Base-by-base conservation (phyloP, 2,113 vertebrate genomes). In the Miniopterus natalensis region DNA sequence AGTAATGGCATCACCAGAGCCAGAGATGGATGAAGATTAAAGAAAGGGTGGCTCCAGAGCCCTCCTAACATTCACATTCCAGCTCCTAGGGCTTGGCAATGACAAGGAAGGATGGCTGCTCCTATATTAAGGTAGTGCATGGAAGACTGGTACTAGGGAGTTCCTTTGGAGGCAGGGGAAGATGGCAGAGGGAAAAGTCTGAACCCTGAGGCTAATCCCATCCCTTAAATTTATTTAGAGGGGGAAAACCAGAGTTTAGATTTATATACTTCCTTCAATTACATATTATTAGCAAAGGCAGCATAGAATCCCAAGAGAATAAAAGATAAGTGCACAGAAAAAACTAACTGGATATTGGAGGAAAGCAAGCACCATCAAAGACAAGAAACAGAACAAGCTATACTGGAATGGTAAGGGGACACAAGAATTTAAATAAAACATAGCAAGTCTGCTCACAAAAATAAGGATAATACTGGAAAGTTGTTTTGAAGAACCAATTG, bases 361-460 rank as follows among this genome's bases (percentile, higher is more conserved):
- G 55, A 77, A 68, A 80, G n/a, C 31, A 89, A 73, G 45, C 53
- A 75, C 15, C 27, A 59, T 10, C 61, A 89, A 75, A 70, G 25
- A 81, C 59, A 57, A 68, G 6, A 70, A 96, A 68, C 6, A 88
- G 53, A 93, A 90, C 31, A 66, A 70, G 25, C 66, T 75, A 49
- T 7, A 65, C 14, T 14, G 77, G 47, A 63, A 63, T 61, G 78
- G 55, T 14, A 45, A 53, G 18, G 49, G 23, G 23, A 65, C 25
- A 40, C 2, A 25, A 89, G 21, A 80, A 42, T 6, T 70, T 47
- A 61, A 57, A 42, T 71, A 51, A 53, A 84, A 63, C 27, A 63
- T 0, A 29, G 36, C 3, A 27, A 65, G 13, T 77, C 79, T 70
- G 31, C 92, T 83, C 51, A 65, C 74, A 94, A 92, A 87, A 49